Conservation (phyloP, 2,888 invertebrate species). For the Xanthorhoe designata region DNA sequence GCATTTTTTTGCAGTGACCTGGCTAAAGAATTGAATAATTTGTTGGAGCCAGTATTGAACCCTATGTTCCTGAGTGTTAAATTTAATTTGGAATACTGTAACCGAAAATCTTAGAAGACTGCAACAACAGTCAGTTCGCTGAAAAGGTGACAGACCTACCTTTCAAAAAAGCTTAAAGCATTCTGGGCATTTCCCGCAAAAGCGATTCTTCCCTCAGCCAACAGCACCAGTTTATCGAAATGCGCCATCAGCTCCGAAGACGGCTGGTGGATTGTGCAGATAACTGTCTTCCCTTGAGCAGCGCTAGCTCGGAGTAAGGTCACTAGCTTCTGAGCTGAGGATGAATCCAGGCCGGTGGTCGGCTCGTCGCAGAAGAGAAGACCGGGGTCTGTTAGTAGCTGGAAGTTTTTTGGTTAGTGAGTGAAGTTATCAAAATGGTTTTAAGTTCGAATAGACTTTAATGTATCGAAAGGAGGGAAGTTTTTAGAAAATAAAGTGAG, state of each 20-base stretch:
- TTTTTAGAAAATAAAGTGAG: too few relatives aligned
- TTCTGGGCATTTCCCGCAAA: slow-evolving; percentile 89
- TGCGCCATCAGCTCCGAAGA: slow-evolving; percentile 94
- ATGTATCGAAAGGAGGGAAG: too few relatives aligned
- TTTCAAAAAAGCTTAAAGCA: slow-evolving; percentile 84
- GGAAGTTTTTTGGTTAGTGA: slow-evolving; percentile 31
- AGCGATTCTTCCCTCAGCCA: slow-evolving; percentile 95
- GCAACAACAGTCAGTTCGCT: too few relatives aligned
- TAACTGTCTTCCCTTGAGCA: slow-evolving; percentile 92
- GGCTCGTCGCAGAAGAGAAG: slow-evolving; percentile 98
- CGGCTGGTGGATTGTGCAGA: slow-evolving; percentile 98
- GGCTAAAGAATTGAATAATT: too few relatives aligned
- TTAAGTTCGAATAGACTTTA: too few relatives aligned
- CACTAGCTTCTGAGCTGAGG: slow-evolving; percentile 94
- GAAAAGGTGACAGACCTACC: slow-evolving; percentile 75
- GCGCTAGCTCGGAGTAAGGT: slow-evolving; percentile 89
- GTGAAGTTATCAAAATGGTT: too few relatives aligned
- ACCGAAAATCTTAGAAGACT: too few relatives aligned
- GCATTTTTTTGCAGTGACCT: too few relatives aligned
- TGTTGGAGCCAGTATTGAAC: too few relatives aligned
- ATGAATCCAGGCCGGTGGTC: slow-evolving; percentile 96
- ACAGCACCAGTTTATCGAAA: slow-evolving; percentile 91
- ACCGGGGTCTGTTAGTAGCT: slow-evolving; percentile 95
- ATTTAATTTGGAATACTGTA: too few relatives aligned
- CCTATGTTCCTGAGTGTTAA: too few relatives aligned